Percentiles rank a stretch among this genome's conserved stretches.
phyloP scores from a whole-genome alignment of 2,113 vertebrate species.

The Polyodon spathula region DNA sequence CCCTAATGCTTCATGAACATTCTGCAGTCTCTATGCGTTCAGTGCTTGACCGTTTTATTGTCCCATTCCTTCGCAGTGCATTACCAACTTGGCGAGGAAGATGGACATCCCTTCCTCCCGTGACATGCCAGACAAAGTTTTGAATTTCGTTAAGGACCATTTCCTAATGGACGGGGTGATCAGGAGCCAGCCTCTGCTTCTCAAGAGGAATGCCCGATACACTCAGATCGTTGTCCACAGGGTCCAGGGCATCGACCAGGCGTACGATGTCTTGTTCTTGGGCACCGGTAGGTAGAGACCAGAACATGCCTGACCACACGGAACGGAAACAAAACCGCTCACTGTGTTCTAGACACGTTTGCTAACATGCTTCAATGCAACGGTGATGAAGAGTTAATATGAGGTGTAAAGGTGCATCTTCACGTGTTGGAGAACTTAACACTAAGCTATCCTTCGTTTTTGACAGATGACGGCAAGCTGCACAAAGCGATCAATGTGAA shows the following conservation, averaged over 20 bases:
- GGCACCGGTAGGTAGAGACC: constrained; percentile 75
- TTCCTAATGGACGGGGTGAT: constrained; percentile 87
- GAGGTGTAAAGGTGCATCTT: no score
- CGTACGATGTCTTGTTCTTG: constrained; percentile 79
- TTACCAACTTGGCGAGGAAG: constrained; percentile 66
- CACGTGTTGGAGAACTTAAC: no score
- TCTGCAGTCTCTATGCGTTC: no score
- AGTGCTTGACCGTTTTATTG: no score
- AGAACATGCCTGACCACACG: no score
- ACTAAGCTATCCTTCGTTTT: not conserved
- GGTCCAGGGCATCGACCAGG: constrained; percentile 35
- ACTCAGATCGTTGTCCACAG: constrained; percentile 75
- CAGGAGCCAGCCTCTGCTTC: constrained; percentile 71
- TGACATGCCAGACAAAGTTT: constrained; percentile 87
- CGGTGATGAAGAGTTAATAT: no score
- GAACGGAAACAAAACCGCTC: no score
- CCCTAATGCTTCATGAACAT: no score
- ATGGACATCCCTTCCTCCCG: constrained; percentile 76
- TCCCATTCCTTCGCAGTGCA: constrained; percentile 59
- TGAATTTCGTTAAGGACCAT: constrained; percentile 95
- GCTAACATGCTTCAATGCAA: no score
- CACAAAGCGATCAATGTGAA: constrained; percentile 79
- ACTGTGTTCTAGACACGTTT: no score
- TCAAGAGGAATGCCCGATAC: constrained; percentile 73
- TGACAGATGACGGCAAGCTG: constrained; percentile 75